Percentiles rank a stretch among this genome's conserved stretches.
phyloP scores from a whole-genome alignment of 2,797 vertebrate species.

The Poecilia gillii region DNA sequence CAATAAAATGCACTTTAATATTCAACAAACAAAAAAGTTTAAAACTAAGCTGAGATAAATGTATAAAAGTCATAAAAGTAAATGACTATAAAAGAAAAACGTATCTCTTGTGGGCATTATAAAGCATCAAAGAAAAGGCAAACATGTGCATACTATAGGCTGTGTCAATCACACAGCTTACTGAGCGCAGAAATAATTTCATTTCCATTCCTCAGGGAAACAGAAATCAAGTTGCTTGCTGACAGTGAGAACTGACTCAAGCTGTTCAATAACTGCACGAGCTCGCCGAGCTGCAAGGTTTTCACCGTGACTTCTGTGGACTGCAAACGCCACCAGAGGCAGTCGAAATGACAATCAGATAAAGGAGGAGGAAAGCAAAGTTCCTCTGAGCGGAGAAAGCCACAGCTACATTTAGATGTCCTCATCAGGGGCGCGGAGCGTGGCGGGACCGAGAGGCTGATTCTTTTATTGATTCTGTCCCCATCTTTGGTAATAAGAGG shows the following conservation, averaged over 20 bases:
- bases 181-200: slow-evolving; percentile 54
- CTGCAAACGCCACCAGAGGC: slow-evolving; percentile 40
- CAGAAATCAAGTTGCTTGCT: slow-evolving; percentile 63
- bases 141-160: slow-evolving; percentile 28
- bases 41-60: slow-evolving; percentile 9
- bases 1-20: slow-evolving; percentile 14
- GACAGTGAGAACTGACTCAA: slow-evolving; percentile 62
- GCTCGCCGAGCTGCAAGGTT: slow-evolving; percentile 38
- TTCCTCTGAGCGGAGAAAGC: slow-evolving; percentile 30
- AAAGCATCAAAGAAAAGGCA: slow-evolving; percentile 19
- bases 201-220: slow-evolving; percentile 55
- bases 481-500: slow-evolving; percentile 44
- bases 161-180: slow-evolving; percentile 57
- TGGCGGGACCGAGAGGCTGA: slow-evolving; percentile 18
- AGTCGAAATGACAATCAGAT: slow-evolving; percentile 46
- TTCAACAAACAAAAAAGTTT: slow-evolving; percentile 8
- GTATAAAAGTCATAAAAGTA: slow-evolving; percentile 13
- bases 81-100: slow-evolving; percentile 13
- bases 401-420: slow-evolving; percentile 27
- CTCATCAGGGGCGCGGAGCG: slow-evolving; percentile 43
- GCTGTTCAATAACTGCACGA: slow-evolving; percentile 54
- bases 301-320: slow-evolving; percentile 24
- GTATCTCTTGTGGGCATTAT: slow-evolving; percentile 15
- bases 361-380: slow-evolving; percentile 22
- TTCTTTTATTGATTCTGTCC: slow-evolving; percentile 50